Conservation (phyloP, 2,113 vertebrate species). For the Meleagris gallopavo region DNA sequence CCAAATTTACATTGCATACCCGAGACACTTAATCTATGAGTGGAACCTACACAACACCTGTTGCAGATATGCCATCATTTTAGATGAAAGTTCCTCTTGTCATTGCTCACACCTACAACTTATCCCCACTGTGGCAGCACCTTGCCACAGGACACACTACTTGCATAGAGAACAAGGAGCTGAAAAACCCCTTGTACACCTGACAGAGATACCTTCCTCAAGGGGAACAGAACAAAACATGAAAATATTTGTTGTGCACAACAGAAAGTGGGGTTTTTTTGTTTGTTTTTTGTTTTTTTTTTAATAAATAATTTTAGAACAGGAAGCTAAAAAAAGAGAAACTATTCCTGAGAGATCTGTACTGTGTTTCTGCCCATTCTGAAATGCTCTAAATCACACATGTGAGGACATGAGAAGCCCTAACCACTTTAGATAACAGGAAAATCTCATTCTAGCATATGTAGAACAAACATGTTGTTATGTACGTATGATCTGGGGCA, state of each 20-base stretch:
- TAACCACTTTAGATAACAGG: not conserved
- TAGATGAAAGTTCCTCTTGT: not conserved
- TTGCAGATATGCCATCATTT: not conserved
- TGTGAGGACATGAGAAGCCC: not conserved
- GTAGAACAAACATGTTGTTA: not conserved
- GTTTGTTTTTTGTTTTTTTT: not conserved
- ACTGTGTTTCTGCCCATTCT: not conserved
- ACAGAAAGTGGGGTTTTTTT: not conserved
- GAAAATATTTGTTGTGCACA: not conserved
- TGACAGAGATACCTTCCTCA: not conserved
- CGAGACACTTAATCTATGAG: not conserved
- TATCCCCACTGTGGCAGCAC: not conserved
- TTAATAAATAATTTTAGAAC: not conserved
- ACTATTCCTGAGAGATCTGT: not conserved
- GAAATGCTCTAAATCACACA: not conserved
- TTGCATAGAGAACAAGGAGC: not conserved
- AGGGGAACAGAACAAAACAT: not conserved
- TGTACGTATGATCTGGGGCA: not conserved
- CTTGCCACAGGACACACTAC: not conserved
- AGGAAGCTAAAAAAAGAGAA: not conserved
- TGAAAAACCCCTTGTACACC: not conserved
- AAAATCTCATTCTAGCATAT: not conserved
- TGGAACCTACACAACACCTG: not conserved
- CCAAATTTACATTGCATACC: not conserved
- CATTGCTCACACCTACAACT: not conserved